Conservation (phyloP, 2,888 invertebrate species). For the Sinopyrophorus schimmeli region DNA sequence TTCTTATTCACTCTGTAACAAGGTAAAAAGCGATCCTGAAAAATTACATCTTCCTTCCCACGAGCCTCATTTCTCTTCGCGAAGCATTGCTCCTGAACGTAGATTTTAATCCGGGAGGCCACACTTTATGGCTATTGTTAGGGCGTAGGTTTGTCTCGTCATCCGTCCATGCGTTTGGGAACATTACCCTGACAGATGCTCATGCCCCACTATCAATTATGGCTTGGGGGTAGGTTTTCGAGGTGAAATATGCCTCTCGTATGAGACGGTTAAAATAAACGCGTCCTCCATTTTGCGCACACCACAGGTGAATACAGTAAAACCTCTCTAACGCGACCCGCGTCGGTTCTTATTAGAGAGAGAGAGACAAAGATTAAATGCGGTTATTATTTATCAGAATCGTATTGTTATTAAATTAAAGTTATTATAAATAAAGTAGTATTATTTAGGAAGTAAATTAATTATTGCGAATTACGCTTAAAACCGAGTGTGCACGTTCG, state of each 20-base stretch:
- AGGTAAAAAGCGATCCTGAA: constrained; percentile 33
- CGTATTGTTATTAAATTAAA: too few species aligned
- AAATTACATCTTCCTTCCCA: constrained; percentile 30
- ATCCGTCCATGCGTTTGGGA: constrained; percentile 42
- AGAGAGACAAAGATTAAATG: too few species aligned
- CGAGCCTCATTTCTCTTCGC: constrained; percentile 29
- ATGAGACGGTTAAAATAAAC: constrained; percentile 17
- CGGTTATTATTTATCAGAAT: too few species aligned
- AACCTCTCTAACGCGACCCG: too few species aligned
- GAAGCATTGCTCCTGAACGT: constrained; percentile 38
- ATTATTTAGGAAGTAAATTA: too few species aligned
- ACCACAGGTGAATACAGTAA: constrained; percentile 25
- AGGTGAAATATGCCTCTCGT: constrained; percentile 24
- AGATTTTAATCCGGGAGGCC: constrained; percentile 41
- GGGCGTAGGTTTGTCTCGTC: constrained; percentile 44
- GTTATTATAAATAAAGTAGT: too few species aligned
- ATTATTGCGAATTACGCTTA: too few species aligned
- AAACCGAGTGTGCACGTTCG: too few species aligned
- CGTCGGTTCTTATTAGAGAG: too few species aligned
- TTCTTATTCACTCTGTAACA: constrained; percentile 33
- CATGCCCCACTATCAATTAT: constrained; percentile 44
- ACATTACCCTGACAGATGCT: constrained; percentile 46
- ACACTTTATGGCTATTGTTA: constrained; percentile 39
- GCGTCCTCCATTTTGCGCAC: constrained; percentile 10
- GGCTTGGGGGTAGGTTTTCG: constrained; percentile 30